Percentiles rank a stretch among this genome's conserved stretches.
phyloP scores from a whole-genome alignment of 2,888 invertebrate genomes.

The Tenodera sinensis region DNA sequence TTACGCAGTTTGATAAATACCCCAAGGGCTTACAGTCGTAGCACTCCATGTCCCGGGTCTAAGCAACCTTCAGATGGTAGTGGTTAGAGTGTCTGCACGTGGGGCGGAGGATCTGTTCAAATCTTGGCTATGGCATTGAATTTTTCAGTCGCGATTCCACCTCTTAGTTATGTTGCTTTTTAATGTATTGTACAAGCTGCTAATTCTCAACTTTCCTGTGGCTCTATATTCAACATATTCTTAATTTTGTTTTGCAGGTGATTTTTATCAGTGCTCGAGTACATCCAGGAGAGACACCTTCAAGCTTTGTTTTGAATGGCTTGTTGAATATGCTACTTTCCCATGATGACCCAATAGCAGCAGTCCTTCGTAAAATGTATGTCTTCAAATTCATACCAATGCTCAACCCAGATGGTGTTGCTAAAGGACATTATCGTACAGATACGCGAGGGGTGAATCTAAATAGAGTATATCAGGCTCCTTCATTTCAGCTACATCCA shows the following conservation, averaged over 20 bases:
- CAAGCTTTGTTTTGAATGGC: conserved; percentile 87
- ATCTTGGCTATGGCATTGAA: too few species aligned
- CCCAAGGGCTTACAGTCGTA: too few species aligned
- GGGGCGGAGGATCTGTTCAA: too few species aligned
- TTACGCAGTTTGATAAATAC: too few species aligned
- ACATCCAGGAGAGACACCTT: conserved; percentile 90
- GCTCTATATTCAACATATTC: too few species aligned
- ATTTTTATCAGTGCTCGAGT: conserved; percentile 85
- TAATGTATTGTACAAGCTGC: too few species aligned
- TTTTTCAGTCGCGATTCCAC: too few species aligned
- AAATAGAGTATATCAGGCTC: conserved; percentile 81
- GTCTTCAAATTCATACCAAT: conserved; percentile 90
- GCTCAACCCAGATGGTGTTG: conserved; percentile 88
- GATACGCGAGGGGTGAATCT: conserved; percentile 85
- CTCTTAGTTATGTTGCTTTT: too few species aligned
- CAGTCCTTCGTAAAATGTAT: conserved; percentile 66
- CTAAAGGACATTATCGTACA: conserved; percentile 79
- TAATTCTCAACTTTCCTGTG: too few species aligned
- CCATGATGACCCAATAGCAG: conserved; percentile 71
- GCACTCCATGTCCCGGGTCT: too few species aligned
- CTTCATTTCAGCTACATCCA: conserved; percentile 70
- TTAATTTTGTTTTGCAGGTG: conserved; percentile 51
- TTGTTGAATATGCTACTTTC: conserved; percentile 74
- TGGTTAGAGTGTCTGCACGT: too few species aligned
- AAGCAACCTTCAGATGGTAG: too few species aligned